Evolutionary conservation across 2,797 vertebrate genomes (phyloP).

Genomic region (Chloroceryle inda): DNA sequence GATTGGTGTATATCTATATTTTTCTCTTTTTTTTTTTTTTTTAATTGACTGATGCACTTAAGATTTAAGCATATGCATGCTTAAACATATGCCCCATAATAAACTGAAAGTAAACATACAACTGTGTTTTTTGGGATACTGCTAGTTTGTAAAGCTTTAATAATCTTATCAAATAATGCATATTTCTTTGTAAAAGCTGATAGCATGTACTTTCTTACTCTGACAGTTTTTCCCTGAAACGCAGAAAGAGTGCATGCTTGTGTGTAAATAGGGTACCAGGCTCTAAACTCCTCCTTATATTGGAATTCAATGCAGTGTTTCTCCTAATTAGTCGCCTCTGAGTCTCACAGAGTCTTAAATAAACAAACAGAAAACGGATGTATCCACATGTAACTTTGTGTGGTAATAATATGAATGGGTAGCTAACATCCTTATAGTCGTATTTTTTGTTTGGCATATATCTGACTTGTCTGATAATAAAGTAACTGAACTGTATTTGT

Average conservation of each 20-base stretch:
- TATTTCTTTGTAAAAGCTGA: background rate
- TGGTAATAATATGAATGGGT: background rate
- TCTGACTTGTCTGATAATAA: background rate
- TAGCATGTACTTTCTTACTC: background rate
- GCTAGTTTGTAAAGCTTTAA: background rate
- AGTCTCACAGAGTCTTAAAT: slow-evolving; percentile 20
- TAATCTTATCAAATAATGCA: background rate
- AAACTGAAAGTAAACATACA: background rate
- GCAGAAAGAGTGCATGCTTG: background rate
- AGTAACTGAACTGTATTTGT: background rate
- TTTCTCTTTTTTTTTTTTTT: background rate
- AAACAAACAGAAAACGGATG: slow-evolving; percentile 41
- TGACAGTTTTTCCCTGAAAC: background rate
- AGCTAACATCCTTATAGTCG: background rate
- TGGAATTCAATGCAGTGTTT: slow-evolving; percentile 32
- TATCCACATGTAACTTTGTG: background rate
- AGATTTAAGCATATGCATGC: background rate
- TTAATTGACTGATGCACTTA: background rate
- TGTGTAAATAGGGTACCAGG: background rate
- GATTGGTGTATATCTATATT: background rate
- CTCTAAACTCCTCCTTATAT: background rate
- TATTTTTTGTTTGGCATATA: background rate
- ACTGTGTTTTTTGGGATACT: background rate
- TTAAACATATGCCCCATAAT: background rate
- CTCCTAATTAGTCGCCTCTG: slow-evolving; percentile 53